Evolutionary conservation across 1,140 invertebrate genomes (phyloP).

Genomic region (Ceratina calcarata): DNA sequence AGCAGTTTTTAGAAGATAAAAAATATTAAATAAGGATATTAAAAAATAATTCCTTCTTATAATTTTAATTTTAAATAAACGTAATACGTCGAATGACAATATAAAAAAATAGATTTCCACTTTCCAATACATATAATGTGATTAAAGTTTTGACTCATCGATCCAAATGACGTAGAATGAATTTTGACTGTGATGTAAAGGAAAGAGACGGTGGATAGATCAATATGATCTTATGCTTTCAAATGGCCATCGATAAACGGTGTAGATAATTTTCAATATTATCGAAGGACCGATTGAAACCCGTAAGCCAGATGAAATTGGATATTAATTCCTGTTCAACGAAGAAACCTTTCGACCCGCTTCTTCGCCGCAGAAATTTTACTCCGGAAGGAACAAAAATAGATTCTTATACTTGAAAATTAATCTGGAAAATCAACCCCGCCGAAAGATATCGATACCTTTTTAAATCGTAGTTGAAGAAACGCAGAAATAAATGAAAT

Average conservation of each 20-base stretch:
- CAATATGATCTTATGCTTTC: background rate
- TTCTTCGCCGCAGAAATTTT: background rate
- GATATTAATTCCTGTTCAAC: constrained; percentile 6
- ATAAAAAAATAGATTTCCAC: too few species aligned
- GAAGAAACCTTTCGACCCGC: background rate
- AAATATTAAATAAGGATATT: too few species aligned
- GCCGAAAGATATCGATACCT: background rate
- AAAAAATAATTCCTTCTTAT: too few species aligned
- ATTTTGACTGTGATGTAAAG: too few species aligned
- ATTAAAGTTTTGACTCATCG: too few species aligned
- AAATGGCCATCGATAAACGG: background rate
- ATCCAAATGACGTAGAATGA: too few species aligned
- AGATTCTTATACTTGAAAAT: background rate
- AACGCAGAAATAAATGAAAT: background rate
- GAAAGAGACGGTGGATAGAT: background rate
- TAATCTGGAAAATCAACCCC: background rate
- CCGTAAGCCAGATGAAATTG: constrained; percentile 8
- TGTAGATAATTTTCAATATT: background rate
- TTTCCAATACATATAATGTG: too few species aligned
- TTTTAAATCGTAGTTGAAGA: background rate
- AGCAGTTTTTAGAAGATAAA: too few species aligned
- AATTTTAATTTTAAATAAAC: too few species aligned
- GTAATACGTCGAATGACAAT: too few species aligned
- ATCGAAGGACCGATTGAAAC: background rate
- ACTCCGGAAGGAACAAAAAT: background rate